These are phyloP conservation scores for Brachionus asplanchnoidis DNA, from an alignment of 1,140 invertebrate genomes.

Conservation along the genomic window DNA sequence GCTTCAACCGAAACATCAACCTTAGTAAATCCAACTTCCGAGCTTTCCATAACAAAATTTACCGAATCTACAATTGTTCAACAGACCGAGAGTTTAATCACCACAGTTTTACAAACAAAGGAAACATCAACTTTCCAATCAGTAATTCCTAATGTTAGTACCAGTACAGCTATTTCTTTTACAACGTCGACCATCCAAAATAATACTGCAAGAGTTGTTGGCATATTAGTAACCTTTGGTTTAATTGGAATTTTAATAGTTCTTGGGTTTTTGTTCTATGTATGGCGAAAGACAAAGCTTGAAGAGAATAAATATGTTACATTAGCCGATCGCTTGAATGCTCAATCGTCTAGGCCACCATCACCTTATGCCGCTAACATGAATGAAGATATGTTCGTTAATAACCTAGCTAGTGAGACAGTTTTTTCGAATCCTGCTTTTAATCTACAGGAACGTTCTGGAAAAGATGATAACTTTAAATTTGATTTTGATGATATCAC, in stretches of 20 bases:
- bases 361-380: not conserved
- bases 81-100: not conserved
- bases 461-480: constrained; percentile 1
- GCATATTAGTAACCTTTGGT: not conserved
- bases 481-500: constrained; percentile 21
- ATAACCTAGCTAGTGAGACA: not conserved
- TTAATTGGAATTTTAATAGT: not conserved
- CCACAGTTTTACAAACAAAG: not conserved
- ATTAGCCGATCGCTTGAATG: not conserved
- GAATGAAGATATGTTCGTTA: constrained; percentile 13
- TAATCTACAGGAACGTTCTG: not conserved
- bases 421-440: constrained; percentile 20
- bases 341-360: not conserved
- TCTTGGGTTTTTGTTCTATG: not conserved
- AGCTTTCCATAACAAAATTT: not conserved
- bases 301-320: constrained; percentile 33
- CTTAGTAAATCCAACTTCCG: not conserved
- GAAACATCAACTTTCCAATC: not conserved
- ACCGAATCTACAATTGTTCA: not conserved
- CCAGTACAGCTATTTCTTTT: not conserved
- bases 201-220: not conserved
- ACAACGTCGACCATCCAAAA: not conserved
- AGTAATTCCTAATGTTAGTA: not conserved
- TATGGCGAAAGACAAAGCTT: not conserved
- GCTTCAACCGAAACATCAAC: not conserved